A percentile compares a stretch with the other conserved stretches of the same genome.
phyloP scores from a whole-genome alignment of 2,888 invertebrate genomes.

The Synanthedon andrenaeformis region DNA sequence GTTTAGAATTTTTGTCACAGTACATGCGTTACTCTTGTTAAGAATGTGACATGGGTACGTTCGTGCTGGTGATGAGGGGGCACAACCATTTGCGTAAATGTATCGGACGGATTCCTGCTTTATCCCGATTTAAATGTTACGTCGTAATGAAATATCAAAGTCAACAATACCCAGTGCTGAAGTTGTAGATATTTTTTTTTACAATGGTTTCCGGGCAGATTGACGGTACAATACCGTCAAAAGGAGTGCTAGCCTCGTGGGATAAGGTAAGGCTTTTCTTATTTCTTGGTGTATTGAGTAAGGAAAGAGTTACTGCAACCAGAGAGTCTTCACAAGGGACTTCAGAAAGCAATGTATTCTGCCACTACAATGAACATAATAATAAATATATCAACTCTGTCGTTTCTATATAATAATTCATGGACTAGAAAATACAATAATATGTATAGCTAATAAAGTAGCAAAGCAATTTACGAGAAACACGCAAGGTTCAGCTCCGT shows the following conservation, averaged over 20 bases:
- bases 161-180: no score
- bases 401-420: not conserved
- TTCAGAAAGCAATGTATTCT: no score
- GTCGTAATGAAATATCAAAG: not conserved
- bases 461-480: slow-evolving; percentile 17
- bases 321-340: no score
- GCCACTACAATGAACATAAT: no score
- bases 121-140: not conserved
- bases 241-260: no score
- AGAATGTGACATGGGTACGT: slow-evolving; percentile 35
- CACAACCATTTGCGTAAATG: not conserved
- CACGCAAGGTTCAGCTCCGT: slow-evolving; percentile 23
- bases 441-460: not conserved
- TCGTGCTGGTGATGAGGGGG: not conserved
- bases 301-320: no score
- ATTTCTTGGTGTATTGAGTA: no score
- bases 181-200: no score
- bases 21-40: slow-evolving; percentile 23
- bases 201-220: no score
- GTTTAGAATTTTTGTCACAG: not conserved
- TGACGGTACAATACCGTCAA: no score
- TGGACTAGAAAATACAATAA: not conserved
- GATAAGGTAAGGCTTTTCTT: no score
- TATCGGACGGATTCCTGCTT: not conserved
- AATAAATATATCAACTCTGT: not conserved